Conservation (phyloP, 2,113 vertebrate species). For the Oryzias curvinotus region DNA sequence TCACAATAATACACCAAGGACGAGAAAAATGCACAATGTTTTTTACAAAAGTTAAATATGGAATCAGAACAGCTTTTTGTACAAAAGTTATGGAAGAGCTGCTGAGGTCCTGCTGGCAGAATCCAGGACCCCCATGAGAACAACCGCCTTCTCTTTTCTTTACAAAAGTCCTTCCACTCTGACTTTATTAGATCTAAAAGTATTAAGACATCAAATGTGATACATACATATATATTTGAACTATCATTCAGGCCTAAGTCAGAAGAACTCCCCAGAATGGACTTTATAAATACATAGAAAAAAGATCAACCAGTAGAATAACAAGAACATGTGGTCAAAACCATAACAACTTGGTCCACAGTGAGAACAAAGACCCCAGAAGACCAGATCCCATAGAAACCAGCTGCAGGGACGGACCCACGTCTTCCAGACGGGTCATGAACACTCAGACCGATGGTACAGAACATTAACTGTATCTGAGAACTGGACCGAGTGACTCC, state of each 20-base stretch:
- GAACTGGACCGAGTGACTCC: no score
- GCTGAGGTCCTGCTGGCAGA: conserved; percentile 67
- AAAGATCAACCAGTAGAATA: conserved; percentile 74
- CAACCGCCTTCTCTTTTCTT: conserved; percentile 41
- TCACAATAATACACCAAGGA: conserved; percentile 80
- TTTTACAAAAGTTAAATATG: conserved; percentile 80
- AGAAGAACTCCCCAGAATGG: conserved; percentile 70
- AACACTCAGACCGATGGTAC: no score
- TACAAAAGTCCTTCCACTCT: conserved; percentile 73
- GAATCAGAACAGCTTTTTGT: conserved; percentile 70
- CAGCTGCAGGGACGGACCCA: no score
- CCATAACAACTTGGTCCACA: conserved; percentile 35
- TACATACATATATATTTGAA: conserved; percentile 72
- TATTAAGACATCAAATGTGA: conserved; percentile 81
- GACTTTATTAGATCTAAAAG: conserved; percentile 82
- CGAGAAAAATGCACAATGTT: conserved; percentile 71
- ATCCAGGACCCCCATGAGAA: conserved; percentile 52
- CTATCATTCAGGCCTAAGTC: conserved; percentile 79
- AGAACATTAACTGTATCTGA: no score
- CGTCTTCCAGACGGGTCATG: no score
- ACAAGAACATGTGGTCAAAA: conserved; percentile 70
- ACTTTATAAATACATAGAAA: conserved; percentile 81
- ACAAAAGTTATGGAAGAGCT: conserved; percentile 75
- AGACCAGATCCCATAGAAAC: no score
- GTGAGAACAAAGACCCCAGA: no score